Percentiles rank a stretch among this genome's conserved stretches.
Evolutionary conservation across 2,113 vertebrate genomes (phyloP).

Genomic region (Micromys minutus): DNA sequence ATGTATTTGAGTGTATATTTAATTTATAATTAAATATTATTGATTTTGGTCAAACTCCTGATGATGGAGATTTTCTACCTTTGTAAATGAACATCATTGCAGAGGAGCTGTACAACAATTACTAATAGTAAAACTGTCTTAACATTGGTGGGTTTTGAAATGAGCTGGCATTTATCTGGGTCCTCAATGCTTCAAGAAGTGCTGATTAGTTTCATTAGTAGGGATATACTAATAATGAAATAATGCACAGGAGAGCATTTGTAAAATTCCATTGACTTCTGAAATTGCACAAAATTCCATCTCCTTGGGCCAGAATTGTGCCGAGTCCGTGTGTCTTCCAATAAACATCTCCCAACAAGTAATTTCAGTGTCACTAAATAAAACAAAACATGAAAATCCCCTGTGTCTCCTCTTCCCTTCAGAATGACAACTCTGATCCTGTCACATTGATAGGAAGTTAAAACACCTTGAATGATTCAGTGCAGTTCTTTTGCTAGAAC

Average conservation of each 20-base stretch:
- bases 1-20: background rate
- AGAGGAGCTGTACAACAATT: slow-evolving; percentile 2
- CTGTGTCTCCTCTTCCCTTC: slow-evolving; percentile 46
- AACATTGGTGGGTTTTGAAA: background rate
- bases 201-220: slow-evolving; percentile 63
- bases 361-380: slow-evolving; percentile 73
- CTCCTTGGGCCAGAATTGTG: slow-evolving; percentile 59
- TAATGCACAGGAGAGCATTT: slow-evolving; percentile 68
- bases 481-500: slow-evolving; percentile 15
- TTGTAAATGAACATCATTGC: background rate
- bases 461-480: slow-evolving; percentile 63
- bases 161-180: slow-evolving; percentile 26
- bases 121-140: background rate
- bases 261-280: slow-evolving; percentile 76
- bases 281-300: slow-evolving; percentile 64
- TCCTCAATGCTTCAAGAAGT: slow-evolving; percentile 57
- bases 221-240: too few species aligned
- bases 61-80: background rate
- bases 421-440: slow-evolving; percentile 66
- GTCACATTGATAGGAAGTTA: slow-evolving; percentile 53
- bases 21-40: background rate
- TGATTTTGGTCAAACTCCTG: background rate
- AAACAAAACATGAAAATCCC: slow-evolving; percentile 61
- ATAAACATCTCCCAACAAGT: slow-evolving; percentile 69
- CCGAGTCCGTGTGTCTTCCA: slow-evolving; percentile 66